Evolutionary conservation across 2,888 invertebrate species (phyloP), one percentile per base, ranked within the genome.

Genomic region (Autographa pulchrina): DNA sequence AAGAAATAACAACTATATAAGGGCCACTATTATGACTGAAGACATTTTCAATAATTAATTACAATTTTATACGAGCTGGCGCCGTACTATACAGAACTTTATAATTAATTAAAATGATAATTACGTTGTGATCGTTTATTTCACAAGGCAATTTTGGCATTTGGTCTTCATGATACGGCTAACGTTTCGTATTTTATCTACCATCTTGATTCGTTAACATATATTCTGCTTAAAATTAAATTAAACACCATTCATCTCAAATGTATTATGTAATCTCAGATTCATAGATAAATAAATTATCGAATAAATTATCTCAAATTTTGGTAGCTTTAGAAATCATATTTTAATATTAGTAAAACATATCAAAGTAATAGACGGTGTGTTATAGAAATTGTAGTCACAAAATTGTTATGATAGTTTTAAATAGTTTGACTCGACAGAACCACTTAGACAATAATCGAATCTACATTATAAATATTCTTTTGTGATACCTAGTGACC

Each of bases 401-500:
- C 68, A 65, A 52, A 62, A 25, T 62, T 54, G 54, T 56, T 25
- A 56, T 13, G 0, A 20, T 48, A 48, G n/a, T 48, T 54, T 13
- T 54, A 9, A 20, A 54, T 41, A 54, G 35, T 56, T 18, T 1
- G 41, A 67, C 65, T 52, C 73, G 66, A 78, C 82, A 78, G 74
- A 70, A 84, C 80, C 82, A 72, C 73, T 82, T 83, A 68, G 78
- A 68, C 56, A 25, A n/a, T 43, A 41, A 48, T 65, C 66, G 58
- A 52, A 62, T 70, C 52, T 70, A 69, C 25, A 41, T 62, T 61
- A 62, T 62, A 59, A 70, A 68, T 78, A 76, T 84, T 79, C 20
- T 76, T 81, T 80, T 72, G 82, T 82, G 84, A 78, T 84, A 82
- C 59, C 58, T 72, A 75, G 82, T 78, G 78, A 80, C 67, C 73